Evolutionary conservation across 2,888 invertebrate species (phyloP), one percentile per base, ranked within the genome.

Genomic region (Drosophila niveifrons): DNA sequence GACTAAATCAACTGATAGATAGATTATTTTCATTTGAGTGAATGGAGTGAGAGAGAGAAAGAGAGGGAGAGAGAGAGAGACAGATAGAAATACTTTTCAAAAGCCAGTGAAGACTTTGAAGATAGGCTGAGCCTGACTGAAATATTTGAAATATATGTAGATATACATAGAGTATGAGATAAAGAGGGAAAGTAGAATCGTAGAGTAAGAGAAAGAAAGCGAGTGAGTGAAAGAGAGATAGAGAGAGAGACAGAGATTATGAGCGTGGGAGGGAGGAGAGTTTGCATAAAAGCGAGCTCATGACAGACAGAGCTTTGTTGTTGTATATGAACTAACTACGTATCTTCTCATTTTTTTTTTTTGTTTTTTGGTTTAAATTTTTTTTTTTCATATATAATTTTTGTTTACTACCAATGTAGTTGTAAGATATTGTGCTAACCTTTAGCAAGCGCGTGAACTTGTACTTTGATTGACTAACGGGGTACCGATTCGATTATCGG

Each of bases 391-490:
- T 64, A 46, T n/a, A 11, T 51, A 53, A 50, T 48, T 63, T 63
- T 59, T 62, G 67, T 83, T 81, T 79, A 62, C 78, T 78, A 78
- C 77, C 78, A 85, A 81, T 81, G 68, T 74, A 78, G 69, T 69
- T 78, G 23, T 71, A 84, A 82, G 76, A 67, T 69, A 64, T 88
- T 80, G 83, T 68, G 83, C 83, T 84, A 84, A 84, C 83, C 83
- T 84, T 84, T 84, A 81, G 83, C 84, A 84, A 88, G 88, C 84
- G 84, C 87, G 75, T 78, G 87, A 86, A 80, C 83, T 80, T 86
- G 83, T 75, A 72, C 72, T 77, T 80, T 72, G 80, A 82, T 69
- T 83, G 87, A 86, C 87, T 84, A 86, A 77, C 66, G 63, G 67
- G 72, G 62, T 53, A 29, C n/a, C 36, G 23, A 23, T 23, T 23